Percentiles rank a stretch among this genome's conserved stretches.
phyloP scores from a whole-genome alignment of 2,888 invertebrate species.

The Drosophila algonquin region DNA sequence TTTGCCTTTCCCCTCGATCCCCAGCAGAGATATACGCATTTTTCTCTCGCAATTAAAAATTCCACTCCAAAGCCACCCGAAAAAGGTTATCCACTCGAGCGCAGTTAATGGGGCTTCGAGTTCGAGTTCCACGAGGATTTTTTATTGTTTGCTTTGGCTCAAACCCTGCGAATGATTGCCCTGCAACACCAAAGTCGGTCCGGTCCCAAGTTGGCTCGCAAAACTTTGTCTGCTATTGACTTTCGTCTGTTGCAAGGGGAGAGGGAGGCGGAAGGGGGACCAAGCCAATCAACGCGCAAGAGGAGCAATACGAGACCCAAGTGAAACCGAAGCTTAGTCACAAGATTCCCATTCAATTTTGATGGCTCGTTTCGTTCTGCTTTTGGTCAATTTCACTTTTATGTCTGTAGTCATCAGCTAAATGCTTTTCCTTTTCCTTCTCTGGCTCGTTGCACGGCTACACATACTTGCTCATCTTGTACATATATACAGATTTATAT shows the following conservation, averaged over 20 bases:
- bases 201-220: constrained; percentile 40
- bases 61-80: constrained; percentile 28
- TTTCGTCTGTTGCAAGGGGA: constrained; percentile 51
- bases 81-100: constrained; percentile 67
- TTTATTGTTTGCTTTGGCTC: constrained; percentile 24
- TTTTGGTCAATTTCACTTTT: constrained; percentile 77
- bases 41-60: constrained; percentile 52
- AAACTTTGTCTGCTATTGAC: constrained; percentile 56
- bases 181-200: constrained; percentile 11
- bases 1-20: constrained; percentile 24
- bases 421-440: constrained; percentile 55
- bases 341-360: constrained; percentile 64
- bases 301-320: constrained; percentile 27
- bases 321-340: constrained; percentile 37
- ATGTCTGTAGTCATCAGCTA: constrained; percentile 74
- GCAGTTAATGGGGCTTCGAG: constrained; percentile 65
- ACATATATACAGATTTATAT: constrained; percentile 30
- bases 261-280: neutral
- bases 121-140: constrained; percentile 43
- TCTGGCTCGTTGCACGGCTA: neutral
- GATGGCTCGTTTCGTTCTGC: constrained; percentile 64
- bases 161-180: constrained; percentile 58
- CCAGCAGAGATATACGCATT: neutral
- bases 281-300: constrained; percentile 55
- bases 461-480: constrained; percentile 6